Conservation (phyloP, 2,797 vertebrate genomes). For the Megalops cyprinoides region DNA sequence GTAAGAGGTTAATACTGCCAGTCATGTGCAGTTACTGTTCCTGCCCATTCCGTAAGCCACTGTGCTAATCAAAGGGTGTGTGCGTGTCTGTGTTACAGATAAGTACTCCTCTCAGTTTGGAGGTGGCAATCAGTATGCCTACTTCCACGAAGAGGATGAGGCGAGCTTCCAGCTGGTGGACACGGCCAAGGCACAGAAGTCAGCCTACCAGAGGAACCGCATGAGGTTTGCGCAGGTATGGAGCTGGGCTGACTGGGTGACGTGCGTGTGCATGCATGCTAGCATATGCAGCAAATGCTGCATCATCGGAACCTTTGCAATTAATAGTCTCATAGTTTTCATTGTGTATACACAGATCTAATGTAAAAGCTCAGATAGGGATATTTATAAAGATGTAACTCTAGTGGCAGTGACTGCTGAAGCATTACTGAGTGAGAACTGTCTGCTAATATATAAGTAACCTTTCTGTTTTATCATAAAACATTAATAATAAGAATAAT, state of each 20-base stretch:
- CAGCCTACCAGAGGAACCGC: slow-evolving; percentile 96
- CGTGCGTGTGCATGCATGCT: neutral
- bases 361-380: neutral
- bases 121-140: slow-evolving; percentile 95
- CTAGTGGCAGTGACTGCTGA: neutral
- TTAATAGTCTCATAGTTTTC: neutral
- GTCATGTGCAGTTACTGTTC: neutral
- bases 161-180: slow-evolving; percentile 98
- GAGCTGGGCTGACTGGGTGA: neutral
- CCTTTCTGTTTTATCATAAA: neutral
- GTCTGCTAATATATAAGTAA: neutral
- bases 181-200: slow-evolving; percentile 95
- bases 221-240: slow-evolving; percentile 97
- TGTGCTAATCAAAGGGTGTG: neutral
- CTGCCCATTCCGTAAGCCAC: neutral
- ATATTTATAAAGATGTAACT: neutral
- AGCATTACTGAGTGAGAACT: neutral
- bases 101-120: slow-evolving; percentile 98
- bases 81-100: slow-evolving; percentile 72
- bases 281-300: neutral
- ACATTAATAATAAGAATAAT: neutral
- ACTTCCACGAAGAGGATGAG: slow-evolving; percentile 98
- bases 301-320: neutral
- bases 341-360: neutral
- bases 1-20: neutral